phyloP scores from a whole-genome alignment of 2,888 invertebrate species.

The Boloria euphrosyne region DNA sequence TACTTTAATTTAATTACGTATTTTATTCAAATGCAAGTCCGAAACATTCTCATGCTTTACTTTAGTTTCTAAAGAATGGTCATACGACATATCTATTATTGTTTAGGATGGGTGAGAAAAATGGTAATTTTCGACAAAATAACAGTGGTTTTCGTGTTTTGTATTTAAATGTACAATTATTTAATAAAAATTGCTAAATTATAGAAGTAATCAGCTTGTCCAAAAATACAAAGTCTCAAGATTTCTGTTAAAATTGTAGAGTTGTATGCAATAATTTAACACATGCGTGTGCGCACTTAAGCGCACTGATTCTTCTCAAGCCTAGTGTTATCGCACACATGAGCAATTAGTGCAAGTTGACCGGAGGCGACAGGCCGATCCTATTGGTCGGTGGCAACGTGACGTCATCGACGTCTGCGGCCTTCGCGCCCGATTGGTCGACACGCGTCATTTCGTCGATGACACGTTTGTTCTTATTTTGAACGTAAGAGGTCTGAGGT shows the following conservation, averaged over 20 bases:
- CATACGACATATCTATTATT: conserved; percentile 42
- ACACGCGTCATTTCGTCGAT: conserved; percentile 82
- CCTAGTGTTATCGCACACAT: conserved; percentile 79
- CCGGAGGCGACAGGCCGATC: conserved; percentile 74
- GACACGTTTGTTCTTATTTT: conserved; percentile 82
- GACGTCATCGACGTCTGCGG: conserved; percentile 80
- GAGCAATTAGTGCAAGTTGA: conserved; percentile 82
- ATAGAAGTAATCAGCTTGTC: background rate
- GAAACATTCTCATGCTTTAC: conserved; percentile 70
- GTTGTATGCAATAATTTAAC: conserved; percentile 30
- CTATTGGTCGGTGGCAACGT: conserved; percentile 71
- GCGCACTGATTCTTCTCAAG: conserved; percentile 75
- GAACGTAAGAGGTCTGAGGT: conserved; percentile 72
- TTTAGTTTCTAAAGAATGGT: conserved; percentile 63
- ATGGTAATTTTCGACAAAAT: conserved; percentile 13
- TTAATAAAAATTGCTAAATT: conserved; percentile 7
- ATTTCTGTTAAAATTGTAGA: conserved; percentile 21
- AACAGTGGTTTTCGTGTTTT: conserved; percentile 5
- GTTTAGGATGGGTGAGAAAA: conserved; percentile 24
- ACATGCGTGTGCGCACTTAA: conserved; percentile 61
- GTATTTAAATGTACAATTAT: background rate
- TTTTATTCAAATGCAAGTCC: conserved; percentile 62
- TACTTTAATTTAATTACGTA: conserved; percentile 69
- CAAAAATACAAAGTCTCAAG: conserved; percentile 7
- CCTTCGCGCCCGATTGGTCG: conserved; percentile 81